phyloP scores from a whole-genome alignment of 2,797 vertebrate genomes.

The Selene dorsalis region DNA sequence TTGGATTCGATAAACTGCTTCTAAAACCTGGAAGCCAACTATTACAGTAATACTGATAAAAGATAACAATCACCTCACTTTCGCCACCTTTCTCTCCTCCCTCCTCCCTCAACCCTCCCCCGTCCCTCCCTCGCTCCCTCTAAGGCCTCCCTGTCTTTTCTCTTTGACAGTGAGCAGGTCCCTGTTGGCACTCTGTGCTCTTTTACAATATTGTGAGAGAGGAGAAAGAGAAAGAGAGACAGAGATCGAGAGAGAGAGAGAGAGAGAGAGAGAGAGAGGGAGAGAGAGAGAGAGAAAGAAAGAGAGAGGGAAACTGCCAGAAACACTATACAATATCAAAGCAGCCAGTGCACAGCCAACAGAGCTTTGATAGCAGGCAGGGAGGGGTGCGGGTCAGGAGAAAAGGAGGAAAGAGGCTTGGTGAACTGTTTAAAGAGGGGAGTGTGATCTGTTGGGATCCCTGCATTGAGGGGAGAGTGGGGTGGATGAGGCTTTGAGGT shows the following conservation, averaged over 20 bases:
- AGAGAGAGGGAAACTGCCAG: slow-evolving; percentile 66
- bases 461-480: slow-evolving; percentile 48
- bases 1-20: slow-evolving; percentile 15
- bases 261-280: slow-evolving; percentile 14
- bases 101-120: slow-evolving; percentile 20
- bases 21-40: slow-evolving; percentile 18
- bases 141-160: slow-evolving; percentile 74
- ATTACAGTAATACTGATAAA: slow-evolving; percentile 20
- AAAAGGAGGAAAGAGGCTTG: slow-evolving; percentile 57
- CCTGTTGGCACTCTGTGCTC: slow-evolving; percentile 76
- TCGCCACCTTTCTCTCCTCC: slow-evolving; percentile 33
- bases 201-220: slow-evolving; percentile 74
- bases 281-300: slow-evolving; percentile 14
- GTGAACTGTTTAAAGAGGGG: slow-evolving; percentile 67
- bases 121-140: slow-evolving; percentile 60
- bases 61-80: slow-evolving; percentile 29
- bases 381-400: slow-evolving; percentile 68
- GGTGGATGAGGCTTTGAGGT: slow-evolving; percentile 62
- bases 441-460: slow-evolving; percentile 64
- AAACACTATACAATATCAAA: slow-evolving; percentile 79
- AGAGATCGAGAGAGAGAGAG: slow-evolving; percentile 13
- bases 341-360: slow-evolving; percentile 65
- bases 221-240: slow-evolving; percentile 40
- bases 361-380: slow-evolving; percentile 72
- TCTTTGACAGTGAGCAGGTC: slow-evolving; percentile 79